Percentiles rank a stretch among this genome's conserved stretches.
Conservation (phyloP, 2,888 invertebrate genomes). For the Xanthia togata region DNA sequence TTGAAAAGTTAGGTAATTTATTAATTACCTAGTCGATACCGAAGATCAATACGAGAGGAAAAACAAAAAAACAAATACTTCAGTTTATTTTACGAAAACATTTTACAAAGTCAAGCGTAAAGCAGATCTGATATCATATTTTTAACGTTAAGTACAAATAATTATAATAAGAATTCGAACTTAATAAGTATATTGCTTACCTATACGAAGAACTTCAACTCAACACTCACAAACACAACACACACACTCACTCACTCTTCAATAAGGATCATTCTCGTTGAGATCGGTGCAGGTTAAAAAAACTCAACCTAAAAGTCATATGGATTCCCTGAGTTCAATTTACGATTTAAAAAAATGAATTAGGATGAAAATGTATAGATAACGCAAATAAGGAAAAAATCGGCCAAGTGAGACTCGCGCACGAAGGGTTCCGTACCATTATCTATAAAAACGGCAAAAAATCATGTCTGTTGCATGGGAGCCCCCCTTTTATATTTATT, state of each 20-base stretch:
- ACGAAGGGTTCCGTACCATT: no score
- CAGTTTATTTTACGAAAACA: not conserved
- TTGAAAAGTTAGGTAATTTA: not conserved
- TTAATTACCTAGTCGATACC: not conserved
- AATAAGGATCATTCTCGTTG: not conserved
- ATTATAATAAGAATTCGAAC: not conserved
- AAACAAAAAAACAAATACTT: not conserved
- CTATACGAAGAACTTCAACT: not conserved
- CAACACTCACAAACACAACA: no score
- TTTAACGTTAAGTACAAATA: not conserved
- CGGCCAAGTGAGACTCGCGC: no score
- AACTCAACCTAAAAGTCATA: not conserved
- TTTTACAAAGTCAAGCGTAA: not conserved
- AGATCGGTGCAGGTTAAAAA: constrained; percentile 5
- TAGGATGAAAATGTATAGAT: not conserved
- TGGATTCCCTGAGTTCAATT: not conserved
- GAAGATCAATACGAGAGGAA: not conserved
- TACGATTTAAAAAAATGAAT: not conserved
- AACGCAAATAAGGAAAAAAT: not conserved
- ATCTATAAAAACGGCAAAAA: no score
- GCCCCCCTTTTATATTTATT: no score
- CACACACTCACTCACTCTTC: no score
- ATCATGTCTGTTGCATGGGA: no score
- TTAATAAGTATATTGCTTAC: not conserved
- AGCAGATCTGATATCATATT: not conserved